Percentiles rank a stretch among this genome's conserved stretches.
Conservation (phyloP, 2,797 vertebrate species). For the Thaleichthys pacificus region DNA sequence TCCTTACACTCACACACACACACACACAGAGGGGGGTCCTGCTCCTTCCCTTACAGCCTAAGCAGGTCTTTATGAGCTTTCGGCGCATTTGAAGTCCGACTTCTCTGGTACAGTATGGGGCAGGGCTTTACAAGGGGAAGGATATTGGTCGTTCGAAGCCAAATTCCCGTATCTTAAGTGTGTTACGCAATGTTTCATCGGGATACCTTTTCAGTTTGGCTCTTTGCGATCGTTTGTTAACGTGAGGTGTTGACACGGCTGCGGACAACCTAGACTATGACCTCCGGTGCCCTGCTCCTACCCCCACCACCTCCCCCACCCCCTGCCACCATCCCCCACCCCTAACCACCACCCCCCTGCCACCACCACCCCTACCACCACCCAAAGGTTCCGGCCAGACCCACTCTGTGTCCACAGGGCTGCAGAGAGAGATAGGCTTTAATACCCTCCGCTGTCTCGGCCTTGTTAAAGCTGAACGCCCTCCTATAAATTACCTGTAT, state of each 20-base stretch:
- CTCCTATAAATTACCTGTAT: conserved; percentile 50
- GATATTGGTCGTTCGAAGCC: no score
- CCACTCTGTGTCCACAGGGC: conserved; percentile 36
- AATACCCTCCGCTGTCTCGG: conserved; percentile 28
- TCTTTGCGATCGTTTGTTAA: no score
- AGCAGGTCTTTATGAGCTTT: conserved; percentile 59
- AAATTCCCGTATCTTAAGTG: no score
- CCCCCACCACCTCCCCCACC: neutral
- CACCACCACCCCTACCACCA: neutral
- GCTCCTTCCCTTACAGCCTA: conserved; percentile 61
- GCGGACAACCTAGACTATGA: neutral
- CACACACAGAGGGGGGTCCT: conserved; percentile 33
- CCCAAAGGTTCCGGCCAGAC: conserved; percentile 7
- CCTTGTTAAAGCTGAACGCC: conserved; percentile 48
- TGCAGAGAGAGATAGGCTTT: conserved; percentile 45
- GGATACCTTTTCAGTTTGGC: no score
- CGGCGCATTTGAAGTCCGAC: conserved; percentile 52
- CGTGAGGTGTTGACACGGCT: neutral
- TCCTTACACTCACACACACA: conserved; percentile 14
- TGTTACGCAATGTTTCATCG: no score
- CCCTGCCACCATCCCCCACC: no score
- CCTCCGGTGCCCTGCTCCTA: neutral
- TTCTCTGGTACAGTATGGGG: conserved; percentile 35
- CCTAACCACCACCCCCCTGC: neutral
- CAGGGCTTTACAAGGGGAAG: no score